These are phyloP conservation scores for Rhagonycha fulva DNA, from an alignment of 2,888 invertebrate species.

Conservation along the genomic window DNA sequence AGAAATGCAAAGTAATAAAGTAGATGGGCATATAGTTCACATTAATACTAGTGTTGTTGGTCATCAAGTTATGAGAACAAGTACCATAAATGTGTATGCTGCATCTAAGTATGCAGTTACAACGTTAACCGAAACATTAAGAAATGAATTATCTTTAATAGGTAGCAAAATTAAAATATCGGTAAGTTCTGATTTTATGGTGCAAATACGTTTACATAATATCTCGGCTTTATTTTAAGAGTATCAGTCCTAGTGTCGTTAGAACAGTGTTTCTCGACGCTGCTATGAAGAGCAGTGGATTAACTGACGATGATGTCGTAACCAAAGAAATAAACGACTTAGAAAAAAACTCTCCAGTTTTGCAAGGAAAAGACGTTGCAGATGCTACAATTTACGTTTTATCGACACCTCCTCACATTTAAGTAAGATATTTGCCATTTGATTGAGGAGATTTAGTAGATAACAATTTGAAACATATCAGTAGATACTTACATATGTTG, in stretches of 20 bases:
- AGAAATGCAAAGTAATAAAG: not conserved
- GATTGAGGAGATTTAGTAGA: too few relatives aligned
- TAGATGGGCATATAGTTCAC: not conserved
- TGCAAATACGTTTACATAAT: not conserved
- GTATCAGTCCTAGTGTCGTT: conserved; percentile 41
- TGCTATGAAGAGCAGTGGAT: not conserved
- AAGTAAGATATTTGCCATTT: conserved; percentile 31
- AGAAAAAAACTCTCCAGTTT: not conserved
- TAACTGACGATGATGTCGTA: not conserved
- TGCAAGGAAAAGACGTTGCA: conserved; percentile 35
- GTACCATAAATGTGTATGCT: not conserved
- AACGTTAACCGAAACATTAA: not conserved
- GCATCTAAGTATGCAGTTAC: not conserved
- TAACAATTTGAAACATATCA: too few relatives aligned
- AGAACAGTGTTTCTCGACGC: conserved; percentile 30
- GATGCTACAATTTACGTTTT: conserved; percentile 39
- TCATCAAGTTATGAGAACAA: not conserved
- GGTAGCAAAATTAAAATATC: not conserved
- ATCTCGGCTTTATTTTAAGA: conserved; percentile 31
- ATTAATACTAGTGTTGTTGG: not conserved
- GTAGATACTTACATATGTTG: too few relatives aligned
- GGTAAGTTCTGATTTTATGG: not conserved
- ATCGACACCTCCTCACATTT: conserved; percentile 40
- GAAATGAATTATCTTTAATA: not conserved
- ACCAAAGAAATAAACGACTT: not conserved